Base-by-base conservation (phyloP, 2,888 invertebrate genomes). In the Macaria liturata region DNA sequence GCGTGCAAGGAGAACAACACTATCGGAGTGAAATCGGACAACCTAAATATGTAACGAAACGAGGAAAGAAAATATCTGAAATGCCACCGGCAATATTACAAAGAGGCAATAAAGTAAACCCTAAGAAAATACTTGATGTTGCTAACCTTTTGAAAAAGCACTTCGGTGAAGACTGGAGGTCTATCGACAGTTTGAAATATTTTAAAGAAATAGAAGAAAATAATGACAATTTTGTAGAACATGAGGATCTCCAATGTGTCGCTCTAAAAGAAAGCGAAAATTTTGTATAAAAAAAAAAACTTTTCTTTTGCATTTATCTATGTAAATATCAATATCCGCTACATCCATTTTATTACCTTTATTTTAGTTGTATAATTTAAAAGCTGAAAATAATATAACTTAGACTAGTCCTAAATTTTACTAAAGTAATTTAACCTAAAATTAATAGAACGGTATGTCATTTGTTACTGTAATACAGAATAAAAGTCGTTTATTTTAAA, bases 131-230 rank as follows among this genome's bases (percentile, higher is more conserved):
- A 61, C 47, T 49, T 60, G 67, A 67, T 59, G 61, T 66, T 42
- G 56, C 61, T 48, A 66, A 65, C 50, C 56, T 65, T 57, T 54
- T 69, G 46, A 65, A 62, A 43, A 66, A 67, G 52, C 66, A 66
- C 50, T 66, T 61, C 46, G 65, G 62, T 58, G 65, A 67, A 59
- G 62, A 67, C 46, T 66, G 63, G 65, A 64, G 59, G 46, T 51
- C 49, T 54, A 46, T 65, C 30, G 62, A 62, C 54, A 59, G 51
- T 64, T 66, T 66, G 47, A 66, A 66, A 66, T 66, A 64, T 59
- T 68, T 55, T 54, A 65, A 65, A 56, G 61, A 67, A 9, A 57
- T 65, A 51, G 59, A 65, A 67, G 54, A 61, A 61, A 54, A 54
- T 58, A 65, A 61, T 57, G 61, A 57, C 43, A 47, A 57, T 37